phyloP scores from a whole-genome alignment of 2,797 vertebrate genomes.

The Bovichtus variegatus region DNA sequence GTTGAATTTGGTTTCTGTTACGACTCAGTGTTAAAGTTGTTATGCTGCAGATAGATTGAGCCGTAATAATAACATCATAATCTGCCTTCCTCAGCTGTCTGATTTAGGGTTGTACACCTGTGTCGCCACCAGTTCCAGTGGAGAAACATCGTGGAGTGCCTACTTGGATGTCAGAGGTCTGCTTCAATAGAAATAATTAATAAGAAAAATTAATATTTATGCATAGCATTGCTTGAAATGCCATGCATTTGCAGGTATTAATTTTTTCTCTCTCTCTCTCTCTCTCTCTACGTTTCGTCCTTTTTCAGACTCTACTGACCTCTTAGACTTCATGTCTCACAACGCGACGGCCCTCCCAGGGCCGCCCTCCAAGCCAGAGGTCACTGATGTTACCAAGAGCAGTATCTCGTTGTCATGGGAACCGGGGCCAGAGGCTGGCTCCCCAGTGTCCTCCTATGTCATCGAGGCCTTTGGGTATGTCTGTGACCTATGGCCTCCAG shows the following conservation, averaged over 20 bases:
- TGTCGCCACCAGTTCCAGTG: conserved; percentile 95
- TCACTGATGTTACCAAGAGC: conserved; percentile 96
- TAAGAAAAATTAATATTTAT: conserved; percentile 8
- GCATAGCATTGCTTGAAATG: background rate
- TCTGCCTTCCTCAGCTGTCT: conserved; percentile 83
- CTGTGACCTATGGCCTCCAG: conserved; percentile 69
- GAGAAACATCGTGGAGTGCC: conserved; percentile 95
- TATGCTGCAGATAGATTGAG: background rate
- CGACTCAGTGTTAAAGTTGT: background rate
- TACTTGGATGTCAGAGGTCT: conserved; percentile 94
- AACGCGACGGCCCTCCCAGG: conserved; percentile 92
- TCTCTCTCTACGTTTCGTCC: conserved; percentile 33
- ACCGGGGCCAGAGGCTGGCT: conserved; percentile 87
- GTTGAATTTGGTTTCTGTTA: background rate
- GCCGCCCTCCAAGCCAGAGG: conserved; percentile 94
- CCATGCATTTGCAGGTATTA: conserved; percentile 9
- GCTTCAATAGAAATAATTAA: conserved; percentile 35
- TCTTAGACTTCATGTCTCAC: conserved; percentile 89
- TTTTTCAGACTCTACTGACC: conserved; percentile 90
- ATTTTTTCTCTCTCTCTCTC: conserved; percentile 25
- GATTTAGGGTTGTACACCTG: conserved; percentile 95
- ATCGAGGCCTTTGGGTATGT: conserved; percentile 98
- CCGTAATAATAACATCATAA: background rate
- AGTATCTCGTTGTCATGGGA: conserved; percentile 97
- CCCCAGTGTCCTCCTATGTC: conserved; percentile 92